Percentiles rank a stretch among this genome's conserved stretches.
Evolutionary conservation across 2,888 invertebrate species (phyloP).

Genomic region (Dynastes tityus): DNA sequence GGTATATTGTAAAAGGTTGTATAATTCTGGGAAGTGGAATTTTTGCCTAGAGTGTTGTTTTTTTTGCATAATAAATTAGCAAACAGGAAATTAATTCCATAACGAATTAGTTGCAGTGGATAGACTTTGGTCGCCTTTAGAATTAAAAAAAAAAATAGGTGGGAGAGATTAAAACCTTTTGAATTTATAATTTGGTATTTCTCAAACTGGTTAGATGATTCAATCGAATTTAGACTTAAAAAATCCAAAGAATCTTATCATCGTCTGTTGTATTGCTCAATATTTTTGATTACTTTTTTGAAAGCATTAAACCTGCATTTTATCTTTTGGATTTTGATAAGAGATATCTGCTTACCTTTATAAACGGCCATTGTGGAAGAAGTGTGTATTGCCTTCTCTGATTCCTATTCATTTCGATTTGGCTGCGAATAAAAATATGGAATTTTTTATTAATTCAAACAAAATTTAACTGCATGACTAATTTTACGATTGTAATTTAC

Average conservation of each 20-base stretch:
- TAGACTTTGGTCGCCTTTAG: neutral
- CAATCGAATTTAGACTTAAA: too few relatives aligned
- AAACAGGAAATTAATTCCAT: constrained; percentile 1
- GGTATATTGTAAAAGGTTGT: neutral
- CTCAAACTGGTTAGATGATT: too few relatives aligned
- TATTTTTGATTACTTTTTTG: too few relatives aligned
- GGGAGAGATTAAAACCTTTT: too few relatives aligned
- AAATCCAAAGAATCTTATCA: too few relatives aligned
- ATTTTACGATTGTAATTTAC: neutral
- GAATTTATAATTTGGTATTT: too few relatives aligned
- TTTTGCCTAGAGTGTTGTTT: neutral
- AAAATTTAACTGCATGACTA: too few relatives aligned
- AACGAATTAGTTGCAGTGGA: neutral
- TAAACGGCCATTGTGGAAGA: constrained; percentile 4
- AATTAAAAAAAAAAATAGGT: too few relatives aligned
- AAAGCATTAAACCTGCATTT: too few relatives aligned
- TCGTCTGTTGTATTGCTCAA: too few relatives aligned
- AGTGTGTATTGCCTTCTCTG: constrained; percentile 1
- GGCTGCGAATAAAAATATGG: neutral
- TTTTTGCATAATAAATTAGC: neutral
- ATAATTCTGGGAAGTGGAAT: neutral
- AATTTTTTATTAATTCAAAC: neutral
- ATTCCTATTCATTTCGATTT: neutral
- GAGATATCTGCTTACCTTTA: constrained; percentile 1
- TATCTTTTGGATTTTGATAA: too few relatives aligned